phyloP scores from a whole-genome alignment of 2,113 vertebrate genomes.

The Crotophaga sulcirostris region DNA sequence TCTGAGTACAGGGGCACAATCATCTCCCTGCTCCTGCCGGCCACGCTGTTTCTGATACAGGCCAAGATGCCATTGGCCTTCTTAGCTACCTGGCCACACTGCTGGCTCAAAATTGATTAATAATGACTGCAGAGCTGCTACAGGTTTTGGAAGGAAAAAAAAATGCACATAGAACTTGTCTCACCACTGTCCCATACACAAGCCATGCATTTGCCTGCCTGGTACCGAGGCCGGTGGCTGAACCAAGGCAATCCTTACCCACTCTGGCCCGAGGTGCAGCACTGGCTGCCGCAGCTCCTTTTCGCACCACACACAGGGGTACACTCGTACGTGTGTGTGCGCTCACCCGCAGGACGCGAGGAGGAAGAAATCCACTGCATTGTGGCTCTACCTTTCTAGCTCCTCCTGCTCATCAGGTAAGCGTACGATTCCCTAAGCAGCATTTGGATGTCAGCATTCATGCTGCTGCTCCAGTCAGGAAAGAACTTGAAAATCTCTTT shows the following conservation, averaged over 20 bases:
- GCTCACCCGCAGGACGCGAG: accelerated
- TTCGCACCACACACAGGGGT: accelerated
- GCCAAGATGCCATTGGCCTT: no score
- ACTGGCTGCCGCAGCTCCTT: accelerated
- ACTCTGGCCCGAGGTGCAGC: background rate
- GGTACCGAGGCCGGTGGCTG: accelerated
- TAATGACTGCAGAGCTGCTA: background rate
- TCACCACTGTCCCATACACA: background rate
- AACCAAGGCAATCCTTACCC: background rate
- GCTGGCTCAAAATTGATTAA: no score
- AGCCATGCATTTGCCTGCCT: accelerated
- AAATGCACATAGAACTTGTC: background rate
- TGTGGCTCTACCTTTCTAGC: accelerated
- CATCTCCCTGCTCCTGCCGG: no score
- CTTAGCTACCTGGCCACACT: no score
- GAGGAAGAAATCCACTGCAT: accelerated
- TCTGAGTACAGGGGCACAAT: no score
- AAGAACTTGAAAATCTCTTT: background rate
- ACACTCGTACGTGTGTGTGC: no score
- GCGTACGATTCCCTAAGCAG: background rate
- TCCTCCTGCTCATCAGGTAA: background rate
- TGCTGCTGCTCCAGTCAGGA: background rate
- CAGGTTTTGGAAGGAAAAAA: background rate
- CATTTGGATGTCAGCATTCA: accelerated
- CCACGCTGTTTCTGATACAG: no score